Percentiles rank a stretch among this genome's conserved stretches.
These are phyloP conservation scores for Sphaerodactylus townsendi DNA, from an alignment of 2,113 vertebrate genomes.

Conservation along the genomic window DNA sequence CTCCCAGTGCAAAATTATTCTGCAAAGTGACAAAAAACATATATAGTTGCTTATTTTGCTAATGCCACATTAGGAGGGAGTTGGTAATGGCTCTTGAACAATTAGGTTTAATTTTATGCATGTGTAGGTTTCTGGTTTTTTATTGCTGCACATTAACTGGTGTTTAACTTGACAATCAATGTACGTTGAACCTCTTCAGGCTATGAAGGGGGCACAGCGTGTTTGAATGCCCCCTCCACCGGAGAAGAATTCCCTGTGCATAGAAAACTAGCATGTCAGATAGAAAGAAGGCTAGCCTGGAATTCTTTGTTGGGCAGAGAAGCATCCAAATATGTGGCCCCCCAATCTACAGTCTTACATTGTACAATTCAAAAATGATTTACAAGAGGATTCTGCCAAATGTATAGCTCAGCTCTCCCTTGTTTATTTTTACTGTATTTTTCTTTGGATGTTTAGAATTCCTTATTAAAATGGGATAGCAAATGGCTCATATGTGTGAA, in stretches of 20 bases:
- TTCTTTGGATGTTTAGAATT: neutral
- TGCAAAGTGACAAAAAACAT: neutral
- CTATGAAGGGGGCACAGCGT: neutral
- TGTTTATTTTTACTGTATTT: neutral
- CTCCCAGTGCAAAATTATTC: neutral
- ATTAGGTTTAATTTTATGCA: neutral
- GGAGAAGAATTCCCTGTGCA: neutral
- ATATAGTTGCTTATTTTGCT: neutral
- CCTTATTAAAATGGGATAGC: neutral
- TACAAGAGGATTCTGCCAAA: neutral
- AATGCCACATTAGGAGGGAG: neutral
- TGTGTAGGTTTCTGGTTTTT: neutral
- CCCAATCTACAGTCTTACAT: neutral
- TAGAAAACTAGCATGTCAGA: neutral
- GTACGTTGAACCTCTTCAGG: neutral
- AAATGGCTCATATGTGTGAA: neutral
- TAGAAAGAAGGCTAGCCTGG: neutral
- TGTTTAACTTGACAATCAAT: neutral
- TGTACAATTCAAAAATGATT: neutral
- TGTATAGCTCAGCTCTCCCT: neutral
- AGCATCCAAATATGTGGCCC: neutral
- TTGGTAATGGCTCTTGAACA: neutral
- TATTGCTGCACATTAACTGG: neutral
- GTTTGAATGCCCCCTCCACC: neutral
- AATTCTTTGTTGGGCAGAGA: neutral